Conservation (phyloP, 2,888 invertebrate genomes). For the Lasioglossum zephyrum region DNA sequence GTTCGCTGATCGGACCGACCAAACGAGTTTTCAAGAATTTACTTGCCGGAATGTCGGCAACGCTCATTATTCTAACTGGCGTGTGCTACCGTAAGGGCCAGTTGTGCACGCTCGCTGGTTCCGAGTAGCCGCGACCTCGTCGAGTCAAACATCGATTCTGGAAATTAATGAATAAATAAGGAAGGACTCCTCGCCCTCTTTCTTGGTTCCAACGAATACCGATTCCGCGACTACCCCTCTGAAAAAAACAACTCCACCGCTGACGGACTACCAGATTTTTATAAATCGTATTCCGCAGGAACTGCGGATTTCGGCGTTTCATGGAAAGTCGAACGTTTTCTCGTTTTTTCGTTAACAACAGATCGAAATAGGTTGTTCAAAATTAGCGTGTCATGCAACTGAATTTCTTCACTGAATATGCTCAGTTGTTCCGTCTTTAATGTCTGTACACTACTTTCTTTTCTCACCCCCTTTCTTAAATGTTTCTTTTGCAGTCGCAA, state of each 20-base stretch:
- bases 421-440: neutral
- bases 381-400: neutral
- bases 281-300: slow-evolving; percentile 16
- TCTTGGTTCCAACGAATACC: slow-evolving; percentile 22
- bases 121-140: slow-evolving; percentile 59
- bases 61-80: slow-evolving; percentile 77
- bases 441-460: too few species aligned
- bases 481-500: neutral
- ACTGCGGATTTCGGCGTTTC: neutral
- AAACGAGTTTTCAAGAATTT: slow-evolving; percentile 82
- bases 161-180: slow-evolving; percentile 69
- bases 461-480: neutral
- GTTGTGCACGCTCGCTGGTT: slow-evolving; percentile 54
- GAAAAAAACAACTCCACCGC: slow-evolving; percentile 29
- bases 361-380: too few species aligned
- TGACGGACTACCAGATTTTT: slow-evolving; percentile 22
- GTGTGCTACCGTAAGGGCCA: slow-evolving; percentile 72
- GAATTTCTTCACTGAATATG: neutral
- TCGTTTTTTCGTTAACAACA: neutral
- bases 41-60: slow-evolving; percentile 80
- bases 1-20: slow-evolving; percentile 74
- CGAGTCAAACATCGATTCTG: slow-evolving; percentile 65
- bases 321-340: neutral
- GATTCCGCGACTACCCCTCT: slow-evolving; percentile 20
- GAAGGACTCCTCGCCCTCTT: slow-evolving; percentile 35